Evolutionary conservation across 2,888 invertebrate genomes (phyloP).

Genomic region (Venusia cambrica): DNA sequence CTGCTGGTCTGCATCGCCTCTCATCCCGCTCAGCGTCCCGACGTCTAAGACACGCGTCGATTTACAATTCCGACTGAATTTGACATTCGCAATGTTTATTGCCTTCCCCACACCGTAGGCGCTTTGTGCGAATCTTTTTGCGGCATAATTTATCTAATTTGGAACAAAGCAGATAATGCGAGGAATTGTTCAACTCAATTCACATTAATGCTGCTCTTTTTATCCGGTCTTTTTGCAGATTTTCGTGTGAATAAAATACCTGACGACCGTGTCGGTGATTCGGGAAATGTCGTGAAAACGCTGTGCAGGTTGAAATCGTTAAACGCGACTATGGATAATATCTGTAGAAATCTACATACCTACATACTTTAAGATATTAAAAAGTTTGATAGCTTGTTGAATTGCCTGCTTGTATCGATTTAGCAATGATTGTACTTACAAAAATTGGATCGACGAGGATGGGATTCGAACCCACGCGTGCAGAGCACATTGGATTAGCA

Average conservation of each 20-base stretch:
- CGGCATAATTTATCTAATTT: conserved; percentile 73
- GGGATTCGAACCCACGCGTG: conserved; percentile 92
- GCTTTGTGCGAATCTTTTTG: conserved; percentile 64
- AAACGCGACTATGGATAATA: conserved; percentile 11
- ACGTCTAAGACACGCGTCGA: conserved; percentile 55
- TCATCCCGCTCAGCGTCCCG: conserved; percentile 32
- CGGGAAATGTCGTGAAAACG: conserved; percentile 14
- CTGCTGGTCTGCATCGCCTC: conserved; percentile 28
- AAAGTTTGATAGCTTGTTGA: too few species aligned
- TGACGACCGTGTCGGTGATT: conserved; percentile 18
- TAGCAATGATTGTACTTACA: too few species aligned
- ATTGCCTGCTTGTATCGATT: too few species aligned
- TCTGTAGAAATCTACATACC: too few species aligned
- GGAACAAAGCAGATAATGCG: conserved; percentile 63
- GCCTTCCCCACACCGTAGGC: conserved; percentile 49
- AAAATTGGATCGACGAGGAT: conserved; percentile 84
- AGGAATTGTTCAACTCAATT: conserved; percentile 46
- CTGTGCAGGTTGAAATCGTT: conserved; percentile 11
- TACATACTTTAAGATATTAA: too few species aligned
- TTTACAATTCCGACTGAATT: conserved; percentile 65
- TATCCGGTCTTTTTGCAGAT: conserved; percentile 24
- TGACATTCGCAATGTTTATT: conserved; percentile 71
- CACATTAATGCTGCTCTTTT: conserved; percentile 34
- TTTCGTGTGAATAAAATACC: conserved; percentile 19
- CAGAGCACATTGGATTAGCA: conserved; percentile 93